Evolutionary conservation across 2,888 invertebrate genomes (phyloP).

Genomic region (Bursaphelenchus okinawaensis): DNA sequence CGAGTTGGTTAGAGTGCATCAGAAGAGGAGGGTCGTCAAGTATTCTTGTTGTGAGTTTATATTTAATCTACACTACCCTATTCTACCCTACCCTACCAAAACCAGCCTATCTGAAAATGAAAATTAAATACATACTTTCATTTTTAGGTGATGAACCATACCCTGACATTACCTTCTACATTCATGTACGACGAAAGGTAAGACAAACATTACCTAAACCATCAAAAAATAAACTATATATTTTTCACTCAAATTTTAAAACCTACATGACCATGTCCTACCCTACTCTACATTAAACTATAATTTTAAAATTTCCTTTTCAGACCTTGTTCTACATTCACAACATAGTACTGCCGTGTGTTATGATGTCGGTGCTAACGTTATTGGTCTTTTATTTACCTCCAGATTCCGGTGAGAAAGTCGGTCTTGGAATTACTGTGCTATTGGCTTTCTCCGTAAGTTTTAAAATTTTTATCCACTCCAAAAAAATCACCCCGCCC

Average conservation of each 20-base stretch:
- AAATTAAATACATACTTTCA: constrained; percentile 2
- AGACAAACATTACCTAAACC: too few species aligned
- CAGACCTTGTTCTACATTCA: constrained; percentile 57
- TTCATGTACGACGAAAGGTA: constrained; percentile 60
- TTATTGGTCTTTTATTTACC: constrained; percentile 58
- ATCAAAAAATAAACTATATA: too few species aligned
- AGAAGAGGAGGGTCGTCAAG: constrained; percentile 60
- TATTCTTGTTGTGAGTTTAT: constrained; percentile 61
- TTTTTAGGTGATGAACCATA: constrained; percentile 59
- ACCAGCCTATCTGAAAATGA: too few species aligned
- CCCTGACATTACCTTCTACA: constrained; percentile 64
- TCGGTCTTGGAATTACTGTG: constrained; percentile 64
- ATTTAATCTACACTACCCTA: too few species aligned
- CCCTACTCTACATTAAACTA: too few species aligned
- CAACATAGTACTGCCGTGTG: constrained; percentile 65
- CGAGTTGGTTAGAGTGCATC: constrained; percentile 62
- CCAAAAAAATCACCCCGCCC: too few species aligned
- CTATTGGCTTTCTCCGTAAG: constrained; percentile 64
- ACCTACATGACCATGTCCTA: too few species aligned
- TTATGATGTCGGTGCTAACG: constrained; percentile 66
- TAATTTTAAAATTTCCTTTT: too few species aligned
- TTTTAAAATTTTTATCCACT: neutral
- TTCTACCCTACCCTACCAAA: too few species aligned
- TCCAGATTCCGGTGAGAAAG: constrained; percentile 59
- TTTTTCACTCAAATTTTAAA: too few species aligned